Percentiles rank a stretch among this genome's conserved stretches.
Conservation (phyloP, 2,888 invertebrate genomes). For the Oegoconia quadripuncta region DNA sequence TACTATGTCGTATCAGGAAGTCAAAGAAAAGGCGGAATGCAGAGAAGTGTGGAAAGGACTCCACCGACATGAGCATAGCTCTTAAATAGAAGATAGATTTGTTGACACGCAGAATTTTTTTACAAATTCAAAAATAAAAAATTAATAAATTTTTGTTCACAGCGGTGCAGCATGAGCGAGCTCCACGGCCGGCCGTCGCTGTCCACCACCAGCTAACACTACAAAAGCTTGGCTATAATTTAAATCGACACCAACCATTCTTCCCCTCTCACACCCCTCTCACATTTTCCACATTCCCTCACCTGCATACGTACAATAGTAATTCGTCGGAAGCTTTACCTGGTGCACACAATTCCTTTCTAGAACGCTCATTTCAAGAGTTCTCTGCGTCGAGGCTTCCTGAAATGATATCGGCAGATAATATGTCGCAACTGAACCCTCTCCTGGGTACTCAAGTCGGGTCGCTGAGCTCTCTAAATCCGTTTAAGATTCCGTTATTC, state of each 20-base stretch:
- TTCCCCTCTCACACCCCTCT: slow-evolving; percentile 41
- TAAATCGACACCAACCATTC: slow-evolving; percentile 45
- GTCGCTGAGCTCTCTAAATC: slow-evolving; percentile 44
- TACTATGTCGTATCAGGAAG: no score
- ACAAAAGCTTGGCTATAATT: slow-evolving; percentile 68
- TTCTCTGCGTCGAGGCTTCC: slow-evolving; percentile 42
- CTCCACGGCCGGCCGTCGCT: slow-evolving; percentile 80
- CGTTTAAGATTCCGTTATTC: slow-evolving; percentile 63
- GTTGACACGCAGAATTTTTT: not conserved
- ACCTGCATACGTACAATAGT: slow-evolving; percentile 42
- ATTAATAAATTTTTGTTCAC: slow-evolving; percentile 22
- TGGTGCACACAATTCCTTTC: slow-evolving; percentile 38
- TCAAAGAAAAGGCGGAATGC: no score
- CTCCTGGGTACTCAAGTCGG: slow-evolving; percentile 31
- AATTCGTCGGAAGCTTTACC: slow-evolving; percentile 39
- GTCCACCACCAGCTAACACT: slow-evolving; percentile 65
- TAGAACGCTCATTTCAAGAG: slow-evolving; percentile 52
- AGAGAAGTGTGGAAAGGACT: no score
- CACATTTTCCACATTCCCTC: slow-evolving; percentile 44
- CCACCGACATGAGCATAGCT: no score
- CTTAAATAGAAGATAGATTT: not conserved
- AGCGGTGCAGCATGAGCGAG: slow-evolving; percentile 96
- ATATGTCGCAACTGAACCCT: slow-evolving; percentile 40
- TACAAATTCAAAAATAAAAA: not conserved
- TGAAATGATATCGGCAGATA: slow-evolving; percentile 36